phyloP scores from a whole-genome alignment of 2,797 vertebrate species.

The Helostoma temminkii region DNA sequence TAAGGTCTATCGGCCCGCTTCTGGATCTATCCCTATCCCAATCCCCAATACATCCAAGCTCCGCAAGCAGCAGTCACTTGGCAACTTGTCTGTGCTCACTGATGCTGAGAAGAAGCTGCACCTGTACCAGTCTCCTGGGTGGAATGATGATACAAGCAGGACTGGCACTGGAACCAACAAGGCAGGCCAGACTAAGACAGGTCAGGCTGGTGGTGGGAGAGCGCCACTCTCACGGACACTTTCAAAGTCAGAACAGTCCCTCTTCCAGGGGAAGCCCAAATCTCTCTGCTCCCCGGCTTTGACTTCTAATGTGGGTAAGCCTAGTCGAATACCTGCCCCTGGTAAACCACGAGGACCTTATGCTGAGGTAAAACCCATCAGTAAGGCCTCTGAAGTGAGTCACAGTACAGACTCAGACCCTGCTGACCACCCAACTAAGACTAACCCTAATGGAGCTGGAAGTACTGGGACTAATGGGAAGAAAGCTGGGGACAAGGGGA shows the following conservation, averaged over 20 bases:
- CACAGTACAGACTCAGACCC: conserved; percentile 58
- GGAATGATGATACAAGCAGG: conserved; percentile 90
- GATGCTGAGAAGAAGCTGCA: conserved; percentile 96
- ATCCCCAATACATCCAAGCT: conserved; percentile 85
- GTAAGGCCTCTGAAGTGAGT: conserved; percentile 87
- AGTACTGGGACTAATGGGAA: conserved; percentile 62
- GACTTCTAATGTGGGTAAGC: conserved; percentile 84
- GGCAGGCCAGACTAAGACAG: conserved; percentile 77
- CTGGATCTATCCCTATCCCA: conserved; percentile 84
- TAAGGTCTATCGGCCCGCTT: conserved; percentile 81
- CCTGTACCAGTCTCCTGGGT: conserved; percentile 90
- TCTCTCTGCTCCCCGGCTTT: conserved; percentile 82
- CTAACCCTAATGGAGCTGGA: conserved; percentile 77
- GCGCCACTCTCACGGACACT: conserved; percentile 88
- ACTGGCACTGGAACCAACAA: conserved; percentile 77
- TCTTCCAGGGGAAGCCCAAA: conserved; percentile 89
- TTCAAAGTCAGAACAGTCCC: conserved; percentile 95
- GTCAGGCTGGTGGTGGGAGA: conserved; percentile 73
- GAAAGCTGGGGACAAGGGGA: conserved; percentile 68
- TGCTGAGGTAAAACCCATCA: conserved; percentile 95
- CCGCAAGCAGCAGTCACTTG: conserved; percentile 94
- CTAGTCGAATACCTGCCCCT: conserved; percentile 88
- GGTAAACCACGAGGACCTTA: conserved; percentile 90
- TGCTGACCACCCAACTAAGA: conserved; percentile 78
- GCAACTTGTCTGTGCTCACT: conserved; percentile 93